Conservation (phyloP, 2,113 vertebrate species). For the Formicarius rufipectus region DNA sequence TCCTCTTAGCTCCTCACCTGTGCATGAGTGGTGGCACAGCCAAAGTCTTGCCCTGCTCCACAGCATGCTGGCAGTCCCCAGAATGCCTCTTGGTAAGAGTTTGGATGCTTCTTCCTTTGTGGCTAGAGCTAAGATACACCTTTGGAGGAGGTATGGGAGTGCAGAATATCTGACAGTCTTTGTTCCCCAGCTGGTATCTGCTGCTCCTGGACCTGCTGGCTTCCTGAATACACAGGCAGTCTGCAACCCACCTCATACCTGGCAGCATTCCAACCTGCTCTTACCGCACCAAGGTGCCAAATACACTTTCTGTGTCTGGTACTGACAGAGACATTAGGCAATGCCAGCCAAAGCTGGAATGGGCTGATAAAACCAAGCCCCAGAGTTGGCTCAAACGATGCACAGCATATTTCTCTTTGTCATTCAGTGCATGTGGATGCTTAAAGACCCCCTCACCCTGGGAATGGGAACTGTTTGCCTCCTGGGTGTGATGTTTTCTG, state of each 20-base stretch:
- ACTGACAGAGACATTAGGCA: not conserved
- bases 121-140: not conserved
- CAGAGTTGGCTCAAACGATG: not conserved
- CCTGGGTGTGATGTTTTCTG: not conserved
- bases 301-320: not conserved
- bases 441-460: not conserved
- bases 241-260: not conserved
- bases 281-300: fast-evolving
- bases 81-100: not conserved
- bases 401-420: not conserved
- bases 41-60: not conserved
- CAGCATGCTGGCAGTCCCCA: not conserved
- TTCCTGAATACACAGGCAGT: not conserved
- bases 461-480: not conserved
- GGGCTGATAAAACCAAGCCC: not conserved
- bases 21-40: not conserved
- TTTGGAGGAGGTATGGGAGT: not conserved
- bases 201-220: not conserved
- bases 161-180: not conserved
- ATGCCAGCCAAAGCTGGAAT: not conserved
- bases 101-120: not conserved
- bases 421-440: not conserved
- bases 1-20: not conserved
- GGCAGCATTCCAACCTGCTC: not conserved
- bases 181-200: not conserved